phyloP scores from a whole-genome alignment of 2,113 vertebrate genomes.

The Corydoras maculifer region DNA sequence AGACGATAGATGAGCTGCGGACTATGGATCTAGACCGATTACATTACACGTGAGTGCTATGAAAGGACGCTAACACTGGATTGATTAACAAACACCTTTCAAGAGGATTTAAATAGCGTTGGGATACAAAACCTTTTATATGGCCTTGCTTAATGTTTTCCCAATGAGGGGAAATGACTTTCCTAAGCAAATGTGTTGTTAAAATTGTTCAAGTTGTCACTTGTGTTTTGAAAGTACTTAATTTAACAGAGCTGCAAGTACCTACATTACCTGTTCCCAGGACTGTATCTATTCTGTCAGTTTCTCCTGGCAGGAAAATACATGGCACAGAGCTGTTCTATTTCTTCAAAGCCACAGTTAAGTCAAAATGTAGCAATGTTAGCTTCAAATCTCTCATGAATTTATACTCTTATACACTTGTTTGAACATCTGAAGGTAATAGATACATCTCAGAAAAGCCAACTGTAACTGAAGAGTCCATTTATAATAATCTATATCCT shows the following conservation, averaged over 20 bases:
- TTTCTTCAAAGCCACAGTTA: neutral
- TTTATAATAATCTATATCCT: conserved; percentile 40
- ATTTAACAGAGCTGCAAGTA: conserved; percentile 18
- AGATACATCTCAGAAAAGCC: conserved; percentile 16
- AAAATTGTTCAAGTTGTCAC: conserved; percentile 22
- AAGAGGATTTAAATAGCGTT: conserved; percentile 10
- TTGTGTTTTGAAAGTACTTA: neutral
- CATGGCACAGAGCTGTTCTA: neutral
- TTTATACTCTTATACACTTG: conserved; percentile 21
- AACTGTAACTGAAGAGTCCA: conserved; percentile 11
- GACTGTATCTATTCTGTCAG: conserved; percentile 14
- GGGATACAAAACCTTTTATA: neutral
- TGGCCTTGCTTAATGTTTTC: conserved; percentile 12
- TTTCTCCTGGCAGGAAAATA: conserved; percentile 12
- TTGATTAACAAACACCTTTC: conserved; percentile 23
- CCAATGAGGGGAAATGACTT: neutral
- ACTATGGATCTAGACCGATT: conserved; percentile 26
- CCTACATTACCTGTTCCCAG: conserved; percentile 19
- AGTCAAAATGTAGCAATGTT: conserved; percentile 4
- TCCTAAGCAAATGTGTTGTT: conserved; percentile 9
- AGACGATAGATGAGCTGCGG: conserved; percentile 30
- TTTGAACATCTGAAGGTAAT: conserved; percentile 28
- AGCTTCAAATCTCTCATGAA: conserved; percentile 11
- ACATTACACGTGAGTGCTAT: conserved; percentile 6
- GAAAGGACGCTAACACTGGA: conserved; percentile 4